Percentiles rank a stretch among this genome's conserved stretches.
Evolutionary conservation across 2,113 vertebrate species (phyloP).

Genomic region (Silurus meridionalis): DNA sequence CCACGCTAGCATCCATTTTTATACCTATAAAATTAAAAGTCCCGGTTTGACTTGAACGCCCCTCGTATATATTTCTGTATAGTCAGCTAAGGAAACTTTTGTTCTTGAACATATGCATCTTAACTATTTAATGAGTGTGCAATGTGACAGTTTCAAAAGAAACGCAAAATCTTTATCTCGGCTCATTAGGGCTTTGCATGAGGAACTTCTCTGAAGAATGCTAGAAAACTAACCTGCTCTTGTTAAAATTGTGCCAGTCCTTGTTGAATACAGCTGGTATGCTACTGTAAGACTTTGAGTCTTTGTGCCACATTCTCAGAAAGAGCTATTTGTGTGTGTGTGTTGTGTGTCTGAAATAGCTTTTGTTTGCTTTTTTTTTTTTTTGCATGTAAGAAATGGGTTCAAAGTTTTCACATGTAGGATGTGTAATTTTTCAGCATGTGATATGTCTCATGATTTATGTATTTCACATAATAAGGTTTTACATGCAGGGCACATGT

Average conservation of each 20-base stretch:
- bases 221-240: slow-evolving; percentile 13
- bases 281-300: slow-evolving; percentile 6
- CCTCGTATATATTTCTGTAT: too few relatives aligned
- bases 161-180: slow-evolving; percentile 5
- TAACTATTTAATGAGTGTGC: slow-evolving; percentile 15
- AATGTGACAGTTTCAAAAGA: slow-evolving; percentile 1
- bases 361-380: neutral
- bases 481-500: neutral
- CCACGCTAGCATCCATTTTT: too few relatives aligned
- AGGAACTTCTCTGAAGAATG: slow-evolving; percentile 35
- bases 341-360: neutral
- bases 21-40: too few relatives aligned
- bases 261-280: neutral
- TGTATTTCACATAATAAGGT: neutral
- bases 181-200: slow-evolving; percentile 21
- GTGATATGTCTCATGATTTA: too few relatives aligned
- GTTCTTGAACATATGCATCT: neutral
- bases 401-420: neutral
- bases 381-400: neutral
- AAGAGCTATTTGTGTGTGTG: slow-evolving; percentile 69
- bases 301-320: slow-evolving; percentile 9
- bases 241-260: slow-evolving; percentile 1
- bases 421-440: too few relatives aligned
- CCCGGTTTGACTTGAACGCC: too few relatives aligned
- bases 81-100: neutral